Percentiles rank a stretch among this genome's conserved stretches.
These are phyloP conservation scores for Muscina levida DNA, from an alignment of 2,888 invertebrate genomes.

Conservation along the genomic window DNA sequence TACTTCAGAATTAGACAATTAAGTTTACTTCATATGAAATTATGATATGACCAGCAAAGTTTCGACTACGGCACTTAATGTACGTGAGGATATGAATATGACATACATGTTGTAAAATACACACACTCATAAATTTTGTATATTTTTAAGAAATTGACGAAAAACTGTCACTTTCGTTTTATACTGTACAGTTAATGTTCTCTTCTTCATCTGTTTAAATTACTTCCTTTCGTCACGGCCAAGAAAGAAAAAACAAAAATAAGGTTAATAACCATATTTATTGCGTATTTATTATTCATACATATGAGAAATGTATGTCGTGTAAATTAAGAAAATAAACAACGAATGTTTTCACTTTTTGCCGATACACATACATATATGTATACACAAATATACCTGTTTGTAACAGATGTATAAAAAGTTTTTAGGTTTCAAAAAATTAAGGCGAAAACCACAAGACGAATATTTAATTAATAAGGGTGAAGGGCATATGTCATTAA, in stretches of 20 bases:
- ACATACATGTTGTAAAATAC: not conserved
- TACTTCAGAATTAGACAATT: conserved; percentile 16
- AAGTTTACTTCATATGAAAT: conserved; percentile 25
- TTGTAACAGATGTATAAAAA: no score
- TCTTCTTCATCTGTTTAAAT: conserved; percentile 33
- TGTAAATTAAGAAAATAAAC: conserved; percentile 32
- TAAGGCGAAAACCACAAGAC: no score
- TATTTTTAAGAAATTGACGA: no score
- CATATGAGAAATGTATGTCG: conserved; percentile 18
- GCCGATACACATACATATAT: conserved; percentile 1
- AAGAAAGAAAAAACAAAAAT: conserved; percentile 62
- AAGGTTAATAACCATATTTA: conserved; percentile 76
- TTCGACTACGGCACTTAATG: conserved; percentile 35
- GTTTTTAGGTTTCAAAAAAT: no score
- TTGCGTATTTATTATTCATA: conserved; percentile 58
- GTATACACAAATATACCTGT: no score
- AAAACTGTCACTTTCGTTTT: conserved; percentile 48
- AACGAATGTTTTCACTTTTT: conserved; percentile 56
- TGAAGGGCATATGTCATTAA: no score
- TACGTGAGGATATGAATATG: not conserved
- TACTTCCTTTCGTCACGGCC: conserved; percentile 28
- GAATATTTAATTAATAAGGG: no score
- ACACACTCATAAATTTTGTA: conserved; percentile 3
- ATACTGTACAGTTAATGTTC: conserved; percentile 3
- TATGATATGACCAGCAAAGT: conserved; percentile 48